phyloP scores from a whole-genome alignment of 2,888 invertebrate species.

The Drosophila barbarae region DNA sequence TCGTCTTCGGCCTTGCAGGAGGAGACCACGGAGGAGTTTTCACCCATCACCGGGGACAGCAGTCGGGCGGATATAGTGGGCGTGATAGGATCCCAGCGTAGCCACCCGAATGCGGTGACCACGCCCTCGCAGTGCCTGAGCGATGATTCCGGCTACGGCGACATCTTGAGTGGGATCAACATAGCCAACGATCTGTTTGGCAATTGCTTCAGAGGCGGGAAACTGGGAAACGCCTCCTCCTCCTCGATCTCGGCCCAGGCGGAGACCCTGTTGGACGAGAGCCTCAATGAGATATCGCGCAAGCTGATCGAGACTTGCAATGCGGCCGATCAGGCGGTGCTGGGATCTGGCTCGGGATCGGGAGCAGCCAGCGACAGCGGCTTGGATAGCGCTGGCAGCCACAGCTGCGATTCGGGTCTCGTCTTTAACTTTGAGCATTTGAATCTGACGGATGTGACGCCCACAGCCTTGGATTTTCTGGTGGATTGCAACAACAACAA shows the following conservation, averaged over 20 bases:
- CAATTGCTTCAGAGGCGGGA: conserved; percentile 52
- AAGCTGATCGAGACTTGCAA: conserved; percentile 79
- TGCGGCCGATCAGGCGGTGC: conserved; percentile 43
- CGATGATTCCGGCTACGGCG: conserved; percentile 77
- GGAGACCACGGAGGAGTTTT: conserved; percentile 63
- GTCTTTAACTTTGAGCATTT: conserved; percentile 79
- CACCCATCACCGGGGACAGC: conserved; percentile 70
- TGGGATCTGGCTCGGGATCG: conserved; percentile 39
- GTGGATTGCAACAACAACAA: conserved; percentile 72
- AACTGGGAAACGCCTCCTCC: conserved; percentile 15
- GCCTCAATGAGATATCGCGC: conserved; percentile 79
- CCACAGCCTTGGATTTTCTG: conserved; percentile 68
- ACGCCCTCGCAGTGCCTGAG: conserved; percentile 55
- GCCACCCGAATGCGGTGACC: conserved; percentile 27
- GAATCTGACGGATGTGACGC: conserved; percentile 70
- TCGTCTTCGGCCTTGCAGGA: conserved; percentile 31
- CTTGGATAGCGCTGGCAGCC: conserved; percentile 75
- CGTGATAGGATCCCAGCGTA: conserved; percentile 78
- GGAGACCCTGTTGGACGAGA: conserved; percentile 77
- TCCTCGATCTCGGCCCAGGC: conserved; percentile 37
- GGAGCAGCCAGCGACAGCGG: conserved; percentile 75
- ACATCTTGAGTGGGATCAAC: conserved; percentile 78
- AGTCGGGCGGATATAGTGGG: conserved; percentile 77
- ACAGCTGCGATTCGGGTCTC: conserved; percentile 72
- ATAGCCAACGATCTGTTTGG: conserved; percentile 78